Base-by-base conservation (phyloP, 2,113 vertebrate genomes). In the Sinocyclocheilus anophthalmus region DNA sequence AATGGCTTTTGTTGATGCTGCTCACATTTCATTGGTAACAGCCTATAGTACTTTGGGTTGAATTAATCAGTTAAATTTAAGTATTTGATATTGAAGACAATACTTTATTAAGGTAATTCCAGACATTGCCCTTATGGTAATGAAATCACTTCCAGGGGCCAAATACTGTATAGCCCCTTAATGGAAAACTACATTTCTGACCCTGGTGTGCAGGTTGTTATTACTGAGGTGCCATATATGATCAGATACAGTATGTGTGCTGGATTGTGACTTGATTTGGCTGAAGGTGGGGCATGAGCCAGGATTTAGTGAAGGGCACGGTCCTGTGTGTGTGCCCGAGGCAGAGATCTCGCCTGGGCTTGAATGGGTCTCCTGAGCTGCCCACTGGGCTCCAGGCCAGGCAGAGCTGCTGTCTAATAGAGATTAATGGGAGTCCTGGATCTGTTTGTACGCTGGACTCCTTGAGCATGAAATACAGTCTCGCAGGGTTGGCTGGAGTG, bases 401-500 rank as follows among this genome's bases (percentile, higher is more conserved):
- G 69, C 84, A 22, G 81, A 77, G 72, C 50, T 22, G 39, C 87
- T 88, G 89, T 90, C 85, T 90, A 88, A 90, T 88, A 85, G 89
- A 90, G 89, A 90, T 90, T 90, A 90, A 90, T 90, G 84, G 75
- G 67, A 81, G 81, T 59, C 80, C 67, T 83, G 89, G 87, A 87
- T 90, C 73, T 87, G 89, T 90, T 90, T 86, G 85, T 85, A 90
- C 59, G 63, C 83, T 73, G 85, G 83, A 85, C 85, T 84, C 85
- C 84, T 88, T 90, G 87, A 90, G 89, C 89, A 87, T 90, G 89
- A 90, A 90, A 90, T 90, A 90, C 87, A 81, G 89, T 84, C 69
- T 57, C 59, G 75, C 85, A 84, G 85, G 87, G 87, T 86, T 88
- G 89, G 76, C 87, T 90, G 84, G 69, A 83, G 79, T 63, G n/a